These are phyloP conservation scores for Drosophila santomea DNA, from an alignment of 1,140 invertebrate genomes.

Conservation along the genomic window DNA sequence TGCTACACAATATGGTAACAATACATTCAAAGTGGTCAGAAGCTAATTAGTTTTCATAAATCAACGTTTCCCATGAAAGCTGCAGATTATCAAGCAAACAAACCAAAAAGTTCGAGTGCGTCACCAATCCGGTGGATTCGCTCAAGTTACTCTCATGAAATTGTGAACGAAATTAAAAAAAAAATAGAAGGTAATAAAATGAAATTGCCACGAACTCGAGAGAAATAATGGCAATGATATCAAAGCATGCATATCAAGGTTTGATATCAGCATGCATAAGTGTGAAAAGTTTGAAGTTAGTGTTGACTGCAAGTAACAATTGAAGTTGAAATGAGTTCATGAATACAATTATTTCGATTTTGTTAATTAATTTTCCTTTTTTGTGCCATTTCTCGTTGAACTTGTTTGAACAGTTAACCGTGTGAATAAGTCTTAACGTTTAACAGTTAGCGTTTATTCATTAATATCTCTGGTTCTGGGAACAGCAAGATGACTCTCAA, in stretches of 20 bases:
- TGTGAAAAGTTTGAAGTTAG: conserved; percentile 5
- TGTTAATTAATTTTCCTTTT: too few species aligned
- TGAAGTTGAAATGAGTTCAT: conserved; percentile 2
- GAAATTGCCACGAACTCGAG: conserved; percentile 23
- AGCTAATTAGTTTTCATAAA: conserved; percentile 68
- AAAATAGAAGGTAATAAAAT: background rate
- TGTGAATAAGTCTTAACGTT: conserved; percentile 3
- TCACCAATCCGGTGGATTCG: conserved; percentile 7
- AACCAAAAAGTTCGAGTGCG: conserved; percentile 8
- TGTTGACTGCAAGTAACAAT: background rate
- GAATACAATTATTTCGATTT: background rate
- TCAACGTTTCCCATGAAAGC: conserved; percentile 44
- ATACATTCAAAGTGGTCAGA: conserved; percentile 35
- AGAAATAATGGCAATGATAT: conserved; percentile 8
- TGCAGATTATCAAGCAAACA: conserved; percentile 21
- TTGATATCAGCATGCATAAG: conserved; percentile 14
- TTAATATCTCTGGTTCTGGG: conserved; percentile 53
- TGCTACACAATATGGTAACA: conserved; percentile 46
- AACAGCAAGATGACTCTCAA: conserved; percentile 37
- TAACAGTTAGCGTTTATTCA: conserved; percentile 32
- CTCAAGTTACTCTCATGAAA: conserved; percentile 21
- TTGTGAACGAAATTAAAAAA: conserved; percentile 12
- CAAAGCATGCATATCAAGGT: conserved; percentile 2
- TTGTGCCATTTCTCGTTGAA: too few species aligned
- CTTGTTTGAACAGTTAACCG: background rate